Base-by-base conservation (phyloP, 1,140 invertebrate genomes). In the Nixonia krombeini region DNA sequence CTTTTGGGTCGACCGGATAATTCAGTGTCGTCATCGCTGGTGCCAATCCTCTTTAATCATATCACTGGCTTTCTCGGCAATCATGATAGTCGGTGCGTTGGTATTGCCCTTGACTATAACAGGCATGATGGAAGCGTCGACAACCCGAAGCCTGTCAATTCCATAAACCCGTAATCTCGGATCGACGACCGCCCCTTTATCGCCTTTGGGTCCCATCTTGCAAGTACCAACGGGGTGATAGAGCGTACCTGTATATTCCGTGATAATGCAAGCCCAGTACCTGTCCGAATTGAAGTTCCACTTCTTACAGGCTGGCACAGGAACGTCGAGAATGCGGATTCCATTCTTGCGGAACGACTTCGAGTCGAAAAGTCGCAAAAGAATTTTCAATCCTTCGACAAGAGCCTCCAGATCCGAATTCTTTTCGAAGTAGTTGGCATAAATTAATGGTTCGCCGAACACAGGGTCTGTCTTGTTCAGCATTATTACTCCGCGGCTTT, bases 51-150 rank as follows among this genome's bases (percentile, higher is more conserved):
- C 35, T 9, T 81, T 81, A 10, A 81, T 80, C 61, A 81, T 73
- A 64, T 94, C 91, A 2, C 89, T 87, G 0, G 87, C 92, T 73
- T 93, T 94, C 74, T 94, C 92, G 0, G 87, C 93, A 33, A 95
- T 92, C 88, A 92, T 93, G 28, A 93, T 91, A 0, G 88, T 88
- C 0, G 92, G 88, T 0, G 92, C 92, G 75, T 93, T 93, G 0
- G 91, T 93, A 61, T 94, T 93, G 1, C 89, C 92, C 6, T 88
- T 87, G 0, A 90, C 86, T 35, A 94, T 89, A 2, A 80, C 84
- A 0, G 93, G 93, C 91, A 95, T 94, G 5, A 95, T 88, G 55
- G 91, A 93, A 13, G 91, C 92, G 83, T 95, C 93, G 0, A 91
- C 87, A 0, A 95, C 91, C 62, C 93, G 86, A 7, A 95, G 68